Base-by-base conservation (phyloP, 1,140 invertebrate genomes). In the Bradysia coprophila region DNA sequence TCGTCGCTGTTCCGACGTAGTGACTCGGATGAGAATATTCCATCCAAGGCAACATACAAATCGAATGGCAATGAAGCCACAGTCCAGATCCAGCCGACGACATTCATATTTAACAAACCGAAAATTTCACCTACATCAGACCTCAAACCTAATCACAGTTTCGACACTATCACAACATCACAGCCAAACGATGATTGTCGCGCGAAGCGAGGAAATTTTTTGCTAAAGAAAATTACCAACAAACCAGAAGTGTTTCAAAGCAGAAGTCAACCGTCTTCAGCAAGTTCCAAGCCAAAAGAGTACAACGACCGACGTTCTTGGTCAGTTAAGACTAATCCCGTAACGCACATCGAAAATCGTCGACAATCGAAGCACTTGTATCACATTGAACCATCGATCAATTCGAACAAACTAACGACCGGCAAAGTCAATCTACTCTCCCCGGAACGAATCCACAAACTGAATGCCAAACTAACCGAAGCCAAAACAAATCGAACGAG, bases 361-460 rank as follows among this genome's bases (percentile, higher is more conserved):
- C 28, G n/a, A 32, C 28, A n/a, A n/a, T 32, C 9, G 28, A n/a
- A 9, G 28, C 9, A n/a, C 9, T n/a, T 10, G n/a, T 32, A 32
- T 9, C 9, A n/a, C 28, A 9, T 32, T 9, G 9, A 10, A n/a
- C 28, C 28, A n/a, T 10, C n/a, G 9, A n/a, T 9, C 9, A 32
- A 32, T 10, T n/a, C 9, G 28, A 37, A 15, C 34, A 28, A 28
- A 6, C 8, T 10, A 16, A 37, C 34, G 9, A 8, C n/a, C 34
- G 18, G 52, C 44, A 16, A 52, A 49, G 8, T 51, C 51, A 21
- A 46, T 40, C 56, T 59, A 23, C 51, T 59, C 24, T 59, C 57
- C 46, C 56, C 56, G 2, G 56, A 59, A 45, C 59, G 53, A 43
- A 51, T 59, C 21, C 56, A 59, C 55, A 52, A 54, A 8, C 40